Percentiles rank a stretch among this genome's conserved stretches.
Evolutionary conservation across 2,888 invertebrate genomes (phyloP).

Genomic region (Acronicta aceris): DNA sequence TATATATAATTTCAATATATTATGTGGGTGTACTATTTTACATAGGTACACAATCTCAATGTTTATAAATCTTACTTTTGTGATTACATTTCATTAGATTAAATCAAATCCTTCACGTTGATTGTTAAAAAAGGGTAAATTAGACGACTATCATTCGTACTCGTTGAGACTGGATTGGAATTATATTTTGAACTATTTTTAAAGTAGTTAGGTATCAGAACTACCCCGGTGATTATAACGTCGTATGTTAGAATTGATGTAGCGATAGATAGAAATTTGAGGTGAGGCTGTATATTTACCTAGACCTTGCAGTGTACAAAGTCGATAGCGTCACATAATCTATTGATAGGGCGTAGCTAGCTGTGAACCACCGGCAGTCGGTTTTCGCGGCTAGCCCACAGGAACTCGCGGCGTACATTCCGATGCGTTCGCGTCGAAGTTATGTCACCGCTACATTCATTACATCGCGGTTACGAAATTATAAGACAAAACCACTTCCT

Average conservation of each 20-base stretch:
- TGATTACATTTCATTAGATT: no score
- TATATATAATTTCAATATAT: no score
- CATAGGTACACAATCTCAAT: no score
- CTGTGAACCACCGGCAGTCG: constrained; percentile 18
- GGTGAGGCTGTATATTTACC: constrained; percentile 13
- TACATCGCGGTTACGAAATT: constrained; percentile 35
- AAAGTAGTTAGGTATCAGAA: no score
- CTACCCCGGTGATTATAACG: no score
- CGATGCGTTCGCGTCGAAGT: constrained; percentile 12
- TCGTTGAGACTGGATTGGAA: no score
- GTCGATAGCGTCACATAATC: constrained; percentile 36
- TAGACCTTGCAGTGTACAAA: constrained; percentile 28
- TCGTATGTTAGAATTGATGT: neutral
- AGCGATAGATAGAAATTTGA: neutral
- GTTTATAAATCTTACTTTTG: no score
- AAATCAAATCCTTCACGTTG: no score
- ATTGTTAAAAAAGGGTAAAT: no score
- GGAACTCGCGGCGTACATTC: constrained; percentile 13
- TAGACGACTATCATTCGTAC: no score
- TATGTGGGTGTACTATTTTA: no score
- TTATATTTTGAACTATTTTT: no score
- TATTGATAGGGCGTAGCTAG: constrained; percentile 43
- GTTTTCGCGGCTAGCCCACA: constrained; percentile 33
- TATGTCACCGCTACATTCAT: constrained; percentile 40
- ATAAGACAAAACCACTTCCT: constrained; percentile 21